Evolutionary conservation across 2,888 invertebrate species (phyloP).

Genomic region (Eurytoma californica): DNA sequence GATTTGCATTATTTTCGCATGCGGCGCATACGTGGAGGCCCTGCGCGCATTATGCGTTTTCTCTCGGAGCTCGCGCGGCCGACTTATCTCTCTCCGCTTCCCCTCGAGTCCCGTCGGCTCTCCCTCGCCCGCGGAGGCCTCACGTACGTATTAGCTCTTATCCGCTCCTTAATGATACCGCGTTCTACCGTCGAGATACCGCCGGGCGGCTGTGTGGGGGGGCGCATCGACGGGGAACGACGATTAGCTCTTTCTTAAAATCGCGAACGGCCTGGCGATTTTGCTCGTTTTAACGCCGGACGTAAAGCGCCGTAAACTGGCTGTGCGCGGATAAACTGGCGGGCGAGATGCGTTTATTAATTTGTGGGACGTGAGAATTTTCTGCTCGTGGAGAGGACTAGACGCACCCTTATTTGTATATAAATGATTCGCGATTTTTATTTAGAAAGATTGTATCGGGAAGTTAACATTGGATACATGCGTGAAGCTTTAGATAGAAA

Average conservation of each 20-base stretch:
- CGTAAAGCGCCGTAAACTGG: conserved; percentile 29
- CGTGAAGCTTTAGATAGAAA: too few species aligned
- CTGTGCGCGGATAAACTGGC: not conserved
- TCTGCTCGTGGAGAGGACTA: too few species aligned
- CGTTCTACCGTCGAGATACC: conserved; percentile 62
- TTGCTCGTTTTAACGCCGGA: not conserved
- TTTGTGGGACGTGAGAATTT: conserved; percentile 14
- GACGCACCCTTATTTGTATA: too few species aligned
- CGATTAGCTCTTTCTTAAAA: conserved; percentile 37
- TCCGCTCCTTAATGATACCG: conserved; percentile 67
- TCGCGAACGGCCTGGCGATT: conserved; percentile 16
- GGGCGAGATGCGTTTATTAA: conserved; percentile 29
- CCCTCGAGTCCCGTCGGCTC: not conserved
- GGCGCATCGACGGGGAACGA: conserved; percentile 25
- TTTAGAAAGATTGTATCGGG: too few species aligned
- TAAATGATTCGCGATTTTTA: too few species aligned
- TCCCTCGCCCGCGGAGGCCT: conserved; percentile 36
- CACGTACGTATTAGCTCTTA: conserved; percentile 68
- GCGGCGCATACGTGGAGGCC: conserved; percentile 4
- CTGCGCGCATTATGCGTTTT: conserved; percentile 33
- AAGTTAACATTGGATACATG: too few species aligned
- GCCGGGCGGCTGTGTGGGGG: conserved; percentile 20
- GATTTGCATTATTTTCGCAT: conserved; percentile 53
- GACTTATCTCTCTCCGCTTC: conserved; percentile 37
- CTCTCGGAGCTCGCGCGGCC: conserved; percentile 14